Evolutionary conservation across 1,140 invertebrate species (phyloP).

Genomic region (Leptinotarsa texana): DNA sequence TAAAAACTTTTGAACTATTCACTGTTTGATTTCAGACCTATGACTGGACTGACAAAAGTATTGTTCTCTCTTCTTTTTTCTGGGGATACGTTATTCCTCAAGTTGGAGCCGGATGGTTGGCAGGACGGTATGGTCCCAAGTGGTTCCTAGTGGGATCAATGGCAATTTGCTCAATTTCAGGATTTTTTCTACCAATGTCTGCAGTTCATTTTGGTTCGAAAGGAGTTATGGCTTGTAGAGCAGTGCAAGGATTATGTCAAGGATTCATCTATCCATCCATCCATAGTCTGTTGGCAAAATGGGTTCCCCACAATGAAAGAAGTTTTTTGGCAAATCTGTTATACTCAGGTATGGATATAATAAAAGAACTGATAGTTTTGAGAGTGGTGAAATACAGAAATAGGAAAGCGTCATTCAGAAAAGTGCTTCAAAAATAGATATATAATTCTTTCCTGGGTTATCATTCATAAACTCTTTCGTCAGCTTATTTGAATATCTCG

Average conservation of each 20-base stretch:
- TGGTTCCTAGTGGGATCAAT: slow-evolving; percentile 65
- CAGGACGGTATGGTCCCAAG: slow-evolving; percentile 66
- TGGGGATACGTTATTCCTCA: slow-evolving; percentile 62
- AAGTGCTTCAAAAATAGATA: too few species aligned
- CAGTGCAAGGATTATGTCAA: slow-evolving; percentile 76
- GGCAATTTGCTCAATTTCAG: slow-evolving; percentile 57
- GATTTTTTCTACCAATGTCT: slow-evolving; percentile 53
- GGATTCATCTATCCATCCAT: slow-evolving; percentile 78
- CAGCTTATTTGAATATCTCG: too few species aligned
- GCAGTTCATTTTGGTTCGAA: slow-evolving; percentile 60
- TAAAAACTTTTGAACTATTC: too few species aligned
- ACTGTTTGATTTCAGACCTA: not conserved
- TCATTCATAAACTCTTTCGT: too few species aligned
- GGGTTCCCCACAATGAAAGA: slow-evolving; percentile 67
- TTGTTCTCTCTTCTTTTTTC: slow-evolving; percentile 69
- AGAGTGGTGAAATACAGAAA: too few species aligned
- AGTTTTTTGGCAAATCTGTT: slow-evolving; percentile 62
- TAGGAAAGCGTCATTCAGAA: too few species aligned
- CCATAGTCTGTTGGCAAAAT: slow-evolving; percentile 78
- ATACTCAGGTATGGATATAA: slow-evolving; percentile 58
- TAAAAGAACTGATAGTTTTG: too few species aligned
- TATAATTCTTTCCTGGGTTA: too few species aligned
- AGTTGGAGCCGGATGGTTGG: slow-evolving; percentile 71
- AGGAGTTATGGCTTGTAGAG: slow-evolving; percentile 65
- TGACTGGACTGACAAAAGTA: slow-evolving; percentile 58